Evolutionary conservation across 1,140 invertebrate species (phyloP), one percentile per base, ranked within the genome.

Genomic region (Microplitis mediator): DNA sequence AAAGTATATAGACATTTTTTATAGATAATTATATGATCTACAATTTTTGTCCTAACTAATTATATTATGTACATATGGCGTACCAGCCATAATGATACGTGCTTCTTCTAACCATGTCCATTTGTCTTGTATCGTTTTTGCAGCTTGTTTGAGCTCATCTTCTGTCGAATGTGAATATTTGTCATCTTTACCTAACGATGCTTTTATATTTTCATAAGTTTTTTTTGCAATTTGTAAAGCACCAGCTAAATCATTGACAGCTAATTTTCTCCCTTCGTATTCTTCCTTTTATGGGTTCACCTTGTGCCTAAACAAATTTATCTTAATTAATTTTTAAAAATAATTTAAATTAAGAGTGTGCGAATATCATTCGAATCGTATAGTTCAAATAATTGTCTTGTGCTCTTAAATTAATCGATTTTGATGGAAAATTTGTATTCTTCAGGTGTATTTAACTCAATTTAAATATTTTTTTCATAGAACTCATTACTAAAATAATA

Each of bases 211-310:
- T 76, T 94, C 92, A 2, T 96, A 79, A 35, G 90, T 91, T 83
- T 96, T 96, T 65, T 92, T 91, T 1, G 92, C 90, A 54, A 93
- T 80, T 78, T 94, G 92, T 31, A 98, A 88, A 36, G 91, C 86
- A 52, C 88, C 86, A 65, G 91, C 90, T 23, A 97, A 90, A 75
- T 95, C 93, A 73, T 97, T 93, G 54, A 97, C 88, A 0, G 91
- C 93, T 0, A 83, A 81, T 3, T 93, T 93, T 76, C 95, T 90
- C 1, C 92, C 89, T 80, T 96, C 92, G 74, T 88, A 93, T 82
- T 98, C 97, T 89, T 64, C 91, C 89, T 79, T 95, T 93, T 45
- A 98, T 94, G 6, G 95, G 95, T 79, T 97, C 94, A 35, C 95
- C 95, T 85, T 92, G 88, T 69, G 88, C 88, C 86, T 91, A 87